Conservation (phyloP, 2,888 invertebrate genomes). For the Drosophila suboccidentalis region DNA sequence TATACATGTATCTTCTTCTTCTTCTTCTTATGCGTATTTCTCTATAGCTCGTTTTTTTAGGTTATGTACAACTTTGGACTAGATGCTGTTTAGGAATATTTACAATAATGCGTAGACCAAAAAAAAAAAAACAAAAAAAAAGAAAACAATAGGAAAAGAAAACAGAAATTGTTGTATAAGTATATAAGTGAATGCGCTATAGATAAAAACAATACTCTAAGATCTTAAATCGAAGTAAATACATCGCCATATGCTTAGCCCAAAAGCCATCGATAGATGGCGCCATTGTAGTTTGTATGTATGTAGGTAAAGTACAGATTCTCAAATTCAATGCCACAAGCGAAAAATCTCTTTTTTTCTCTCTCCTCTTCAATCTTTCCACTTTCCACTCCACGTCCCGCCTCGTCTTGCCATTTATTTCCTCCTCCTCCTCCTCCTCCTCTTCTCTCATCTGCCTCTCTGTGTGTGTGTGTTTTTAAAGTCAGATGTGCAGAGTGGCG, state of each 20-base stretch:
- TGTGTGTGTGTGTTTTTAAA: too few species aligned
- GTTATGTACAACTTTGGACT: conserved; percentile 76
- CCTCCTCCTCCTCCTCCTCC: conserved; percentile 34
- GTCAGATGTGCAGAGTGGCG: conserved; percentile 77
- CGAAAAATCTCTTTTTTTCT: conserved; percentile 78
- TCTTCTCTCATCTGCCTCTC: too few species aligned
- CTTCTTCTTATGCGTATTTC: conserved; percentile 20
- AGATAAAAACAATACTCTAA: conserved; percentile 61
- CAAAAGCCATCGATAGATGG: conserved; percentile 37
- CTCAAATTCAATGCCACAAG: conserved; percentile 54
- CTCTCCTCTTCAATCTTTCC: conserved; percentile 20
- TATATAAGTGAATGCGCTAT: conserved; percentile 37
- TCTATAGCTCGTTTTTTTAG: conserved; percentile 15
- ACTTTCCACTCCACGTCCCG: not conserved
- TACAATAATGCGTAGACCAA: conserved; percentile 58
- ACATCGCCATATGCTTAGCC: conserved; percentile 61
- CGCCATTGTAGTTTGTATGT: conserved; percentile 28
- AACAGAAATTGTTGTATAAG: not conserved
- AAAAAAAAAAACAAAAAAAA: not conserved
- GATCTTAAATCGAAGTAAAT: conserved; percentile 66
- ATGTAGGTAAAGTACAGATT: conserved; percentile 42
- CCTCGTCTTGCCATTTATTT: not conserved
- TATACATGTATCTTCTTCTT: not conserved
- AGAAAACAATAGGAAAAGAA: conserved; percentile 1
- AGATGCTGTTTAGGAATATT: conserved; percentile 72